Percentiles rank a stretch among this genome's conserved stretches.
Conservation (phyloP, 2,113 vertebrate species). For the Rhipidura dahli region DNA sequence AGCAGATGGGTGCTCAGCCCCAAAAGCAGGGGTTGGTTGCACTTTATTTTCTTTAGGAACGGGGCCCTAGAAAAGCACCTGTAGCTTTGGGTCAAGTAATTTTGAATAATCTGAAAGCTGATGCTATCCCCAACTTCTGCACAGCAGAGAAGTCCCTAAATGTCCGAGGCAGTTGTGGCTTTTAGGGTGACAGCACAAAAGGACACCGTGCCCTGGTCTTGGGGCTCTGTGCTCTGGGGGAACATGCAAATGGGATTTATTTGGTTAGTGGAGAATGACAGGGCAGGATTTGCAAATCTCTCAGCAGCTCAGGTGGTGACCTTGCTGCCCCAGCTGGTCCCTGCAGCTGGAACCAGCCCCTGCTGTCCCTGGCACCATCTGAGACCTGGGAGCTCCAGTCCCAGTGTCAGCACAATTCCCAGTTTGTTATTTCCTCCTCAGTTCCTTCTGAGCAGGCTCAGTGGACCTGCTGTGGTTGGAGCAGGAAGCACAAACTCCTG, state of each 20-base stretch:
- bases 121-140: not conserved
- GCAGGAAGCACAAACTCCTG: not conserved
- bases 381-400: not conserved
- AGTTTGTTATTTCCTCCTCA: not conserved
- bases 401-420: not conserved
- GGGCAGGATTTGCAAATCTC: not conserved
- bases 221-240: not conserved
- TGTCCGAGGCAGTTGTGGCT: not conserved
- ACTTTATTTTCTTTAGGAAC: not conserved
- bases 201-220: not conserved
- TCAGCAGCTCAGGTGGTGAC: not conserved
- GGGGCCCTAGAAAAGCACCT: not conserved
- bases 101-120: not conserved
- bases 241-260: not conserved
- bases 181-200: not conserved
- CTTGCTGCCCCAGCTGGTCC: not conserved
- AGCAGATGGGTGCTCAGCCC: not conserved
- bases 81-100: not conserved
- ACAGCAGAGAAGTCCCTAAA: rapidly evolving
- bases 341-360: not conserved
- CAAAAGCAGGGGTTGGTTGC: not conserved
- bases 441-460: not conserved
- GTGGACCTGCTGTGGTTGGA: not conserved
- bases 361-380: not conserved
- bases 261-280: not conserved